Percentiles rank a stretch among this genome's conserved stretches.
Conservation (phyloP, 2,113 vertebrate species). For the Gallinago paraguaiae region DNA sequence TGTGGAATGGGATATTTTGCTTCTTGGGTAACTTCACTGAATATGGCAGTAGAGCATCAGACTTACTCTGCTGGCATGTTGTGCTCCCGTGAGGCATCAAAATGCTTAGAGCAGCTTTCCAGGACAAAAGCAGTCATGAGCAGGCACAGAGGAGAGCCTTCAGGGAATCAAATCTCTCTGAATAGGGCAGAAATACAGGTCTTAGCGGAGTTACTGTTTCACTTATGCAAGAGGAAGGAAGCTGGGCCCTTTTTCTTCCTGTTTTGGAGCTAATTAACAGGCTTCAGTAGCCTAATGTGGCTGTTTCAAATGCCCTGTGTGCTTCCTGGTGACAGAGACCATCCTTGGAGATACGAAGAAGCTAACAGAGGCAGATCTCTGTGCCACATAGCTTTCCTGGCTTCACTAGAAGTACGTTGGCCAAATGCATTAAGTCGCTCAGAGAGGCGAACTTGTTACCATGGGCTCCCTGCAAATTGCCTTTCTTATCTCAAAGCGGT, state of each 20-base stretch:
- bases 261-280: neutral
- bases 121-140: neutral
- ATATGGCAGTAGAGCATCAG: neutral
- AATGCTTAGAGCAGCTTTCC: neutral
- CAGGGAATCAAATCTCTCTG: neutral
- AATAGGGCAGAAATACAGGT: neutral
- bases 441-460: neutral
- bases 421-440: neutral
- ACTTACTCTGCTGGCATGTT: neutral
- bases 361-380: neutral
- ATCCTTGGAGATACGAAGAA: neutral
- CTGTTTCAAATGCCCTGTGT: neutral
- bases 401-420: neutral
- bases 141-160: neutral
- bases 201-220: neutral
- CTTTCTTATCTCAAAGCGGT: neutral
- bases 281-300: rapidly evolving
- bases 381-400: neutral
- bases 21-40: neutral
- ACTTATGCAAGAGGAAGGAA: neutral
- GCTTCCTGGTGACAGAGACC: neutral
- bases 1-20: neutral
- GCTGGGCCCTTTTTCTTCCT: neutral
- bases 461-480: neutral
- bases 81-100: neutral